Evolutionary conservation across 2,797 vertebrate species (phyloP), one percentile per base, ranked within the genome.

Genomic region (Cephalopachus bancanus): DNA sequence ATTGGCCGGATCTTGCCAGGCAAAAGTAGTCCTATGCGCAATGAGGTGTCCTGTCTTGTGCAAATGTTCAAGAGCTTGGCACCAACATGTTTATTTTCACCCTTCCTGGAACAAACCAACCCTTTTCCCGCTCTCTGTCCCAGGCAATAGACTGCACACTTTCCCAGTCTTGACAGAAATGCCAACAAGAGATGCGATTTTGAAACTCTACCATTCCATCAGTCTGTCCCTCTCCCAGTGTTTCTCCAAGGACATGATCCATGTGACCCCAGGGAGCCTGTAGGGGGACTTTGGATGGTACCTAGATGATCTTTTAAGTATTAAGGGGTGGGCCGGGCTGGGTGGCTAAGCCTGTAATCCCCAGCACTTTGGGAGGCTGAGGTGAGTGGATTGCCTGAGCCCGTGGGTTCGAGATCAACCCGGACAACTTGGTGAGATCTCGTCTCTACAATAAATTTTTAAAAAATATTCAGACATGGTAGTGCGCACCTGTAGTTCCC

Each of bases 21-120:
- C 62, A 87, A 74, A 94, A 93, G 74, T 62, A 22, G 33, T 71
- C 83, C 86, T 67, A 0, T 37, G 80, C 2, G 0, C 26, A 9
- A 0, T 30, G 72, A 97, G 78, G 49, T 80, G 59, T 95, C 89
- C 93, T 85, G 65, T 93, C 92, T 96, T 93, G 19, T 87, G 59
- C 96, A 96, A 97, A 96, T n/a, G 53, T 94, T 94, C 86, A 62
- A 89, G 86, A 94, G 80, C 65, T 78, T 84, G 97, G 96, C 97
- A 97, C 93, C 96, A 72, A 33, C 3, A 8, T 84, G 89, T 93
- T 94, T 97, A 53, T 94, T 78, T 81, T 93, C 74, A 69, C 71
- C 71, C 83, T 94, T 95, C 91, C 75, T 97, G 86, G 74, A 94
- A 94, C 87, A 69, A 96, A 37, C 83, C 67, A 71, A 3, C 33